These are phyloP conservation scores for Dermatemys mawii DNA, from an alignment of 2,113 vertebrate genomes.

Conservation along the genomic window DNA sequence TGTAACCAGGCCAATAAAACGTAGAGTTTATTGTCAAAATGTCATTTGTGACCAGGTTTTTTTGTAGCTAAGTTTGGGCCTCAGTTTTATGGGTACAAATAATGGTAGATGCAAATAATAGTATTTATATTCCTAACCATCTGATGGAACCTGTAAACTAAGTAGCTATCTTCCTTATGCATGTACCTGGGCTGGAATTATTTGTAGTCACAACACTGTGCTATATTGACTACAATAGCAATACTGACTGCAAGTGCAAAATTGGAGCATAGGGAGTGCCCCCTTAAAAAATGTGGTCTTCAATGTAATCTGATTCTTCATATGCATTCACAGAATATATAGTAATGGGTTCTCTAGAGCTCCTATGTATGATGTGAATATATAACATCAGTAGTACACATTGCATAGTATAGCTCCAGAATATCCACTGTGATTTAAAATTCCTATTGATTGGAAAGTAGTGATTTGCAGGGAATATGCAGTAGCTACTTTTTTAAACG, in stretches of 20 bases:
- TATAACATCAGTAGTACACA: conserved; percentile 20
- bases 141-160: conserved; percentile 51
- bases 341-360: conserved; percentile 25
- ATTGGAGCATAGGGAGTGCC: conserved; percentile 15
- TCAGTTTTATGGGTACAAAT: not conserved
- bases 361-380: conserved; percentile 49
- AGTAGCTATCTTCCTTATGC: not conserved
- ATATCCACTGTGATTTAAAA: conserved; percentile 47
- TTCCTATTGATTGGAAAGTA: conserved; percentile 27
- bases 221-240: not conserved
- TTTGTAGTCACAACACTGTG: not conserved
- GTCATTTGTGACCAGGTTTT: no score
- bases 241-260: conserved; percentile 45
- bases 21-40: no score
- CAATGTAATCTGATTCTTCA: conserved; percentile 35
- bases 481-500: not conserved
- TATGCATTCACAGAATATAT: conserved; percentile 36
- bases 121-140: conserved; percentile 29
- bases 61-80: not conserved
- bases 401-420: conserved; percentile 8
- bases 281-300: conserved; percentile 45
- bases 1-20: rapidly evolving
- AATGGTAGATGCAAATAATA: conserved; percentile 19
- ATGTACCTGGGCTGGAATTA: conserved; percentile 26
- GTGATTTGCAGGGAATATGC: rapidly evolving